Base-by-base conservation (phyloP, 2,888 invertebrate genomes). In the Caenorhabditis sp. region DNA sequence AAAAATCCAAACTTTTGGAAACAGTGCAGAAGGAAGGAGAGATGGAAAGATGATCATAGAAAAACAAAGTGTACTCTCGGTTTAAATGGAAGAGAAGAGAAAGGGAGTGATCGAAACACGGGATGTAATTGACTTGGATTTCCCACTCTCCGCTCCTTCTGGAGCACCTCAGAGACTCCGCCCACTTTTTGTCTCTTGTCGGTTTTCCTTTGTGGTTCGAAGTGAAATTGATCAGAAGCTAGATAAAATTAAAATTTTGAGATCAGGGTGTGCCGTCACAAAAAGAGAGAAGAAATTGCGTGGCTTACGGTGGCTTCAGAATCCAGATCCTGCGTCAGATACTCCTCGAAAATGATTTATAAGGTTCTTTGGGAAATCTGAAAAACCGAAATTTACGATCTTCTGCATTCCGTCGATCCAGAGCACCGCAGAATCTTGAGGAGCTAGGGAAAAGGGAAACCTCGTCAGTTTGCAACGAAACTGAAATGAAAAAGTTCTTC, bases 101-200 rank as follows among this genome's bases (percentile, higher is more conserved):
- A 63, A 44, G 41, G 49, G 63, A 66, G 74, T 75, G 74, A 66
- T 75, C 64, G 74, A 75, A 75, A 75, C 74, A 75, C 64, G 74
- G 38, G 64, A 26, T 64, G 66, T 66, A 66, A 75, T 75, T 75
- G 74, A 75, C 74, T 75, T 75, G 64, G n/a, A 51, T 66, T 44
- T 49, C 35, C 49, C 22, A 22, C 35, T 51, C 31, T 66, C 51
- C 31, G 1, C 44, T 51, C 44, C 58, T 58, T 22, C 19, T 28
- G 49, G 64, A 47, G 64, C 61, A 63, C 61, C 74, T 63, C 54
- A 38, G 19, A 22, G 44, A 28, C 74, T 54, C 63, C 74, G 74
- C 74, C 74, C 74, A 75, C 64, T 75, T 66, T n/a, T 58, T 61
- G 51, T n/a, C 47, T 16, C 22, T 26, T 24, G 54, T 56, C 24